These are phyloP conservation scores for Siphamia tubifer DNA, from an alignment of 2,113 vertebrate genomes.

Conservation along the genomic window DNA sequence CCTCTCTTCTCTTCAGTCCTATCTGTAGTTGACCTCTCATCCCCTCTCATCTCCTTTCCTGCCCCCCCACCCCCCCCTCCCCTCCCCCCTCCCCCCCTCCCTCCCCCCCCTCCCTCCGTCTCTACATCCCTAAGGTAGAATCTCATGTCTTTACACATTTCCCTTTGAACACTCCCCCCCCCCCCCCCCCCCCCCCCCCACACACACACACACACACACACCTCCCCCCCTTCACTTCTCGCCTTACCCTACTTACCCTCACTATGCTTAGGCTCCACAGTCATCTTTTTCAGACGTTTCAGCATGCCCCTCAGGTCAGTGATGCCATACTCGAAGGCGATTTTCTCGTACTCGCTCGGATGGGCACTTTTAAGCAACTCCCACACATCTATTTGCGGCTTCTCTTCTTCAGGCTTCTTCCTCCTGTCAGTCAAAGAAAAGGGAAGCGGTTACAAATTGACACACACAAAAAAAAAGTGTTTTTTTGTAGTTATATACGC, in stretches of 20 bases:
- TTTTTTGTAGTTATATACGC: background rate
- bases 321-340: conserved; percentile 91
- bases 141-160: background rate
- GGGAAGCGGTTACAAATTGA: background rate
- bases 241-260: conserved; percentile 76
- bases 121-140: background rate
- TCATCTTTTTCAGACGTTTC: conserved; percentile 90
- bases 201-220: too few relatives aligned
- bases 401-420: conserved; percentile 72
- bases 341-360: conserved; percentile 91
- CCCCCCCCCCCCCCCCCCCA: too few relatives aligned
- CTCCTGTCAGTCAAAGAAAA: conserved; percentile 68
- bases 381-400: conserved; percentile 83
- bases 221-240: too few relatives aligned
- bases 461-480: background rate
- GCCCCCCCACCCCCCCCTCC: background rate
- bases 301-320: conserved; percentile 94
- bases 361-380: conserved; percentile 89
- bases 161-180: too few relatives aligned
- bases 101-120: background rate
- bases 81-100: background rate
- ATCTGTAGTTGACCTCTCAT: background rate
- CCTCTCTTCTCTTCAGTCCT: background rate
- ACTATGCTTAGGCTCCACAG: conserved; percentile 81
- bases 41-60: background rate